These are phyloP conservation scores for Hozukius guyotensis DNA, from an alignment of 2,797 vertebrate genomes.

Conservation along the genomic window DNA sequence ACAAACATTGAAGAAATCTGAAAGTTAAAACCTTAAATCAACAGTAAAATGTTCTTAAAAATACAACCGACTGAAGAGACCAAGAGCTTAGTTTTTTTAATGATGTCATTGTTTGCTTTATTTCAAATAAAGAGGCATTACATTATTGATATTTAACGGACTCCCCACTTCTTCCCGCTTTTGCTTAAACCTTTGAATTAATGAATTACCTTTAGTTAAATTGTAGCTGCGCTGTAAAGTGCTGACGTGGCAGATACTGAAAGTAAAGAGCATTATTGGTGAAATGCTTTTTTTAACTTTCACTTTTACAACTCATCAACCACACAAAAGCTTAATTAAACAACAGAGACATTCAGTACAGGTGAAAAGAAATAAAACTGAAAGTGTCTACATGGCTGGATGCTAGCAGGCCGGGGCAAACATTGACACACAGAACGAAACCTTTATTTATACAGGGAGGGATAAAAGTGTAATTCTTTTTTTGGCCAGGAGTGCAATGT, in stretches of 20 bases:
- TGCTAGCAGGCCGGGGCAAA: too few relatives aligned
- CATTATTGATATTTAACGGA: not conserved
- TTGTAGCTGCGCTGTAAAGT: too few relatives aligned
- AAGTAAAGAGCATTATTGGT: not conserved
- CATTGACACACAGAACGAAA: not conserved
- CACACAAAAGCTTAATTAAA: not conserved
- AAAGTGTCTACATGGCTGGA: not conserved
- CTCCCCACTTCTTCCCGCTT: not conserved
- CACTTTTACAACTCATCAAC: not conserved
- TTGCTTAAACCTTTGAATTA: not conserved
- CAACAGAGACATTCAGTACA: not conserved
- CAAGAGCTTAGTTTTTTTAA: not conserved
- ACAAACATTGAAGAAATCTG: not conserved
- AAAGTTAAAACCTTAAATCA: not conserved
- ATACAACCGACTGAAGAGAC: not conserved
- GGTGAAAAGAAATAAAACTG: not conserved
- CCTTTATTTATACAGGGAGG: not conserved
- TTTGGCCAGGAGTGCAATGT: not conserved
- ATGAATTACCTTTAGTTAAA: not conserved
- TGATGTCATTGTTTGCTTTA: not conserved
- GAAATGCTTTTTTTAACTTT: not conserved
- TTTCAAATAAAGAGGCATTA: not conserved
- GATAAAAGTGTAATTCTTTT: not conserved
- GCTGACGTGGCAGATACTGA: not conserved
- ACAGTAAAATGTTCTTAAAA: not conserved